These are phyloP conservation scores for Drosophila sp. DNA, from an alignment of 1,140 invertebrate species.

Conservation along the genomic window DNA sequence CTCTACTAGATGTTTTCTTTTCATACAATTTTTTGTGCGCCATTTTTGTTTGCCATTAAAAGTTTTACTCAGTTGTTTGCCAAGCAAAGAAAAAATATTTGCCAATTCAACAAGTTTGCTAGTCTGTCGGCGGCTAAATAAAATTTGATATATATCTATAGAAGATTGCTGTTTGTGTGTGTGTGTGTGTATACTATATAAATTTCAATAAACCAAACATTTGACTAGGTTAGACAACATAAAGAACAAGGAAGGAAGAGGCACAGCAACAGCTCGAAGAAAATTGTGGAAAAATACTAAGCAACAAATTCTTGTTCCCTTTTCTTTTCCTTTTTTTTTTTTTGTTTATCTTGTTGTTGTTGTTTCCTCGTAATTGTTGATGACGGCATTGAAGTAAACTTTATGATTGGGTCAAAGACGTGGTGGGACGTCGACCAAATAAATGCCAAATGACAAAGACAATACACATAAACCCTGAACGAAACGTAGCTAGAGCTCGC, in stretches of 20 bases:
- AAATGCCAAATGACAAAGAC: constrained; percentile 31
- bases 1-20: background rate
- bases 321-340: background rate
- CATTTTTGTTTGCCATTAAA: constrained; percentile 1
- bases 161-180: background rate
- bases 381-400: constrained; percentile 43
- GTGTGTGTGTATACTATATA: background rate
- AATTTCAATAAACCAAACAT: constrained; percentile 14
- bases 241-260: background rate
- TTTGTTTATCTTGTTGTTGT: background rate
- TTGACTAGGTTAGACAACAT: constrained; percentile 2
- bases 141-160: constrained; percentile 1
- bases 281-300: constrained; percentile 7
- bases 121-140: background rate
- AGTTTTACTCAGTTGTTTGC: background rate
- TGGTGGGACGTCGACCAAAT: constrained; percentile 32
- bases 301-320: background rate
- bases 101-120: constrained; percentile 12
- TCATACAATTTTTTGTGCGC: background rate
- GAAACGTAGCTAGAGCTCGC: constrained; percentile 3
- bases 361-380: constrained; percentile 38
- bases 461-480: constrained; percentile 42
- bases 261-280: background rate
- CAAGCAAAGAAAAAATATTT: constrained; percentile 8
- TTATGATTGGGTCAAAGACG: constrained; percentile 29